These are phyloP conservation scores for Tridacna crocea DNA, from an alignment of 2,888 invertebrate species.

Conservation along the genomic window DNA sequence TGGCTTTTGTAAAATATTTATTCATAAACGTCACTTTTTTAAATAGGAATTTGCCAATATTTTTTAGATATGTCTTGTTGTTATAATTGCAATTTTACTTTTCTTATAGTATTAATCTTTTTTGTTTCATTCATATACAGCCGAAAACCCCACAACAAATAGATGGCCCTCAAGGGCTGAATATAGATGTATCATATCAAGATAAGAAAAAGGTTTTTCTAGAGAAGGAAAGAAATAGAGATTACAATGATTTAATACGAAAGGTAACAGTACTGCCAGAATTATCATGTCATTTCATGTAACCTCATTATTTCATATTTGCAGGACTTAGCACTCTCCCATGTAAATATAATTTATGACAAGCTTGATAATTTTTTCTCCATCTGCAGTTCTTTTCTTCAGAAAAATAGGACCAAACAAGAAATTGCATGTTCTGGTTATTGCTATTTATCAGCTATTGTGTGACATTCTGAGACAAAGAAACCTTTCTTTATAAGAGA, in stretches of 20 bases:
- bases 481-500: no score
- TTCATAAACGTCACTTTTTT: not conserved
- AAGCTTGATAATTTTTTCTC: no score
- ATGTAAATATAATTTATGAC: no score
- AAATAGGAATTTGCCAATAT: not conserved
- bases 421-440: no score
- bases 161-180: slow-evolving; percentile 49
- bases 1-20: not conserved
- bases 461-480: no score
- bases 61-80: not conserved
- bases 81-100: no score
- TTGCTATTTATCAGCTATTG: no score
- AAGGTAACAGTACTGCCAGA: slow-evolving; percentile 49
- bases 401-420: no score
- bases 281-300: no score
- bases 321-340: no score
- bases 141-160: slow-evolving; percentile 16
- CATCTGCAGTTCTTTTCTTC: no score
- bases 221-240: slow-evolving; percentile 64
- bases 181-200: slow-evolving; percentile 48
- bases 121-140: not conserved
- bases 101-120: not conserved
- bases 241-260: slow-evolving; percentile 62
- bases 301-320: no score
- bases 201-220: slow-evolving; percentile 44